Base-by-base conservation (phyloP, 1,140 invertebrate genomes). In the Drosophila grimshawi region DNA sequence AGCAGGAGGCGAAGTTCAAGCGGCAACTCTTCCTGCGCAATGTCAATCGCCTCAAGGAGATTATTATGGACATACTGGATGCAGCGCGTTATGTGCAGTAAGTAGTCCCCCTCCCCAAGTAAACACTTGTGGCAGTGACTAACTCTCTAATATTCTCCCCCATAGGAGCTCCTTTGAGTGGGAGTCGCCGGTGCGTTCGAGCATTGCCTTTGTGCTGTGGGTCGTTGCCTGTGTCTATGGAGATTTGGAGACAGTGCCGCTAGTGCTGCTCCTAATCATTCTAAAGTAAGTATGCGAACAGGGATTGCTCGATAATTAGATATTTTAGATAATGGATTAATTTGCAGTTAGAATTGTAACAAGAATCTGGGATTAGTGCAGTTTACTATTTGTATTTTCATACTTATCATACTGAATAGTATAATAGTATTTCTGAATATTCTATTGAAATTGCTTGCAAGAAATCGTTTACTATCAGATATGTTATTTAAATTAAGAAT, bases 1-100 rank as follows among this genome's bases (percentile, higher is more conserved):
- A 98, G 85, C 96, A 96, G 67, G 98, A 99, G 90, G 94, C 97
- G 2, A 99, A 99, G 92, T 99, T 99, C 92, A 99, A 99, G 92
- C 94, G 98, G 67, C 96, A 98, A 90, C 94, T 98, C 49, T 99
- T 99, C 92, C 95, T 99, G 41, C 94, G 96, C 30, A 99, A 99
- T 92, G 98, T 99, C 1, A 96, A 98, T 92, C 94, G 98, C 65
- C 94, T 99, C 11, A 98, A 98, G 93, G 95, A 95, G 37, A 96
- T 99, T 45, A 96, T 98, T 4, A 95, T 97, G 93, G 96, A 96
- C 92, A 96, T 99, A 69, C 95, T 98, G 62, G 97, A 99, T 88
- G 94, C 96, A 55, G 97, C 97, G 7, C 97, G 97, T 93, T 98
- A 98, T 92, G 94, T 99, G 66, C 97, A 99, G 97, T 97, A 93